These are phyloP conservation scores for Meghimatium bilineatum DNA, from an alignment of 2,888 invertebrate species.

Conservation along the genomic window DNA sequence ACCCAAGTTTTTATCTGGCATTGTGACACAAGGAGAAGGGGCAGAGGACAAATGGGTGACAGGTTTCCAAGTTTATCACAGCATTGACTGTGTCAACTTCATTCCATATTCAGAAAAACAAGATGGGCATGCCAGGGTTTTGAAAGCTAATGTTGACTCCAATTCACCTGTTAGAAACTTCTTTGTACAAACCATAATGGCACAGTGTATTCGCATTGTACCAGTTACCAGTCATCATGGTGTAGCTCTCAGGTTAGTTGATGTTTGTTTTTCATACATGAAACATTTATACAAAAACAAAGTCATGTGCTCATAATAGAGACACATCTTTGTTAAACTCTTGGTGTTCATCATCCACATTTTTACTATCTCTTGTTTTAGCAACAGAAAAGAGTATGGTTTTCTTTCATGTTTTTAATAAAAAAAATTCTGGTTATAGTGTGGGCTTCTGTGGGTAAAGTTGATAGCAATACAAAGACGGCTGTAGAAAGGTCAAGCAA, in stretches of 20 bases:
- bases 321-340: too few species aligned
- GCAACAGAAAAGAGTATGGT: too few species aligned
- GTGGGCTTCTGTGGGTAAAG: too few species aligned
- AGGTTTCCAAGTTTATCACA: conserved; percentile 58
- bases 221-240: conserved; percentile 42
- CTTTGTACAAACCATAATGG: conserved; percentile 46
- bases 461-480: too few species aligned
- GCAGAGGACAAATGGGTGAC: conserved; percentile 61
- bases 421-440: neutral
- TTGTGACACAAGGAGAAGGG: conserved; percentile 61
- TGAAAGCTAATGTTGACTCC: conserved; percentile 46
- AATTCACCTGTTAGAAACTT: conserved; percentile 42
- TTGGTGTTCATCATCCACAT: too few species aligned
- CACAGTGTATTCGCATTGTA: conserved; percentile 47
- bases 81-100: conserved; percentile 59
- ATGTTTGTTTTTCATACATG: too few species aligned
- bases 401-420: neutral
- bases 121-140: conserved; percentile 40
- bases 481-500: too few species aligned
- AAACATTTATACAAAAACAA: too few species aligned
- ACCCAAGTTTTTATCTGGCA: conserved; percentile 58
- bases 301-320: too few species aligned
- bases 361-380: too few species aligned
- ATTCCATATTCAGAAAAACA: conserved; percentile 55
- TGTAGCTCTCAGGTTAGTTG: conserved; percentile 49